Evolutionary conservation across 2,113 vertebrate genomes (phyloP).

Genomic region (Elachura formosa): DNA sequence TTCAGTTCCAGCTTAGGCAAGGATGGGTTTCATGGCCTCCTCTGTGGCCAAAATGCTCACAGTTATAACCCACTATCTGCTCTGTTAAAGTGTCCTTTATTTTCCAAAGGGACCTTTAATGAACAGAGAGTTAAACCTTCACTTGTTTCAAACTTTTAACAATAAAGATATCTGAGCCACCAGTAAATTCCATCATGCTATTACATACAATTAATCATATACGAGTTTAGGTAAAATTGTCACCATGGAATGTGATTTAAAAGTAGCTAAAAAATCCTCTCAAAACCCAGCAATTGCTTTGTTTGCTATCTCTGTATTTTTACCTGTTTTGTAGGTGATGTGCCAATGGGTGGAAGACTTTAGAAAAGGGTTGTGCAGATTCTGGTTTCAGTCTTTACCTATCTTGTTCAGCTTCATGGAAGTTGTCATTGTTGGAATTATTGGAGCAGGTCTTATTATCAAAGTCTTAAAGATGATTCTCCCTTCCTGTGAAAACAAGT

Average conservation of each 20-base stretch:
- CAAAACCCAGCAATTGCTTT: neutral
- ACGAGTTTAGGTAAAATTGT: neutral
- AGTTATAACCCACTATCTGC: neutral
- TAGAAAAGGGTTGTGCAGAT: conserved; percentile 77
- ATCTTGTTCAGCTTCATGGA: conserved; percentile 87
- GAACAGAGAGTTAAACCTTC: neutral
- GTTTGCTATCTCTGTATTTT: neutral
- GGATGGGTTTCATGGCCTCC: neutral
- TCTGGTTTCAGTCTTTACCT: conserved; percentile 82
- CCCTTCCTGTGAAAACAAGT: conserved; percentile 86
- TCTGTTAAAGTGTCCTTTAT: neutral
- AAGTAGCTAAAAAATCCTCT: neutral
- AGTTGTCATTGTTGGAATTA: conserved; percentile 83
- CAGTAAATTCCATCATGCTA: neutral
- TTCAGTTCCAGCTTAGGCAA: neutral
- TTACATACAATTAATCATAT: neutral
- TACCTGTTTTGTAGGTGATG: conserved; percentile 76
- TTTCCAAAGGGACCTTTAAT: neutral
- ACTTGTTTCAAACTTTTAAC: neutral
- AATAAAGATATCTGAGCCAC: neutral
- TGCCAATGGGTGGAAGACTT: conserved; percentile 88
- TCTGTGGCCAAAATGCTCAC: neutral
- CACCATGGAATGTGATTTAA: neutral
- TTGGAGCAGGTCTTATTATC: conserved; percentile 83
- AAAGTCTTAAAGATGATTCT: conserved; percentile 83